Base-by-base conservation (phyloP, 2,113 vertebrate species). In the Lathamus discolor region DNA sequence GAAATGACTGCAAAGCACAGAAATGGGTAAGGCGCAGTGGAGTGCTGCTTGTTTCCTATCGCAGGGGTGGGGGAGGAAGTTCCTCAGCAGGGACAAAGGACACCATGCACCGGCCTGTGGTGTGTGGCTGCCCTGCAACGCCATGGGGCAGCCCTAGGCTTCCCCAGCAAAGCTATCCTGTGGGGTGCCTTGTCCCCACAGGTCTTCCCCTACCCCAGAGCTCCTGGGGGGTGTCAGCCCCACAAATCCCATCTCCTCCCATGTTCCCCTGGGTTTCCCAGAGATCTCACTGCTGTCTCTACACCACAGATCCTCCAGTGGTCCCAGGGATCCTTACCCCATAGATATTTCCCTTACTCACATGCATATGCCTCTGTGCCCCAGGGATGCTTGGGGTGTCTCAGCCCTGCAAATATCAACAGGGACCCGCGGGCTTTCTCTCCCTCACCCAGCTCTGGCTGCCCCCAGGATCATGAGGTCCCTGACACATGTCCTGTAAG, bases 31-130 rank as follows among this genome's bases (percentile, higher is more conserved):
- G 4, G 10, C 6, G 12, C 3, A 3, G 39, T 0, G 1, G 39
- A 24, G 8, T 0, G 1, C 20, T 12, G 19, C 4, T 48, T 6
- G 8, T 80, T 64, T 55, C 28, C 41, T 1, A 1, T 13, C 0
- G 2, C 23, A 48, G n/a, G 39, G 29, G 75, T 13, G 8, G n/a
- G 17, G 19, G 7, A 64, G n/a, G 35, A 80, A 88, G 20, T 25
- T 31, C 8, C 5, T 29, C 35, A 35, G 20, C 57, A 59, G 9
- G 13, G 22, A 24, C 57, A 35, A n/a, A 59, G n/a, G 33, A 10
- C n/a, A 35, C 8, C 8, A 35, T 59, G 20, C 17, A 2, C 4
- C 9, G 5, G 29, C 54, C 16, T 1, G 2, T 25, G 3, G 6
- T 46, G 10, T 24, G 52, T 61, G 31, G 28, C 27, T 2, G 1